Conservation (phyloP, 2,888 invertebrate genomes). For the Meandrusa payeni region DNA sequence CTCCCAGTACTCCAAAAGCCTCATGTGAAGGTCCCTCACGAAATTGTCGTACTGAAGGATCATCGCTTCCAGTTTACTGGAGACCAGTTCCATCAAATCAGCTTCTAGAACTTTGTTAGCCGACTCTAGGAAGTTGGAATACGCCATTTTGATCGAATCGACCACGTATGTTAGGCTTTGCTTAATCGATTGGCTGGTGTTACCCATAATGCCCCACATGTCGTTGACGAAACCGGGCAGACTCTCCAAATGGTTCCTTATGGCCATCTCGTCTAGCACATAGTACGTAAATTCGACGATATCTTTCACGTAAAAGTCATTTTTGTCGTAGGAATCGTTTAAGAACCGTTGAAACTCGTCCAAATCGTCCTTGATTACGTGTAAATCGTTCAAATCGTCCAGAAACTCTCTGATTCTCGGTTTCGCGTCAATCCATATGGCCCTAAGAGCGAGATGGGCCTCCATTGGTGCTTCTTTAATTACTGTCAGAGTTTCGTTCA, state of each 20-base stretch:
- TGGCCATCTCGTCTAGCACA: slow-evolving; percentile 88
- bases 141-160: slow-evolving; percentile 85
- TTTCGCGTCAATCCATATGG: slow-evolving; percentile 89
- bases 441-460: slow-evolving; percentile 83
- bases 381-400: slow-evolving; percentile 86
- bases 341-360: slow-evolving; percentile 85
- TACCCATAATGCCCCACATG: slow-evolving; percentile 92
- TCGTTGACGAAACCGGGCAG: slow-evolving; percentile 90
- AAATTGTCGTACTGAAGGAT: slow-evolving; percentile 90
- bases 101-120: slow-evolving; percentile 86
- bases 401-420: slow-evolving; percentile 85
- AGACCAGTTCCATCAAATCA: slow-evolving; percentile 87
- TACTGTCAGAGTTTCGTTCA: slow-evolving; percentile 67
- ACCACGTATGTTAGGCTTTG: slow-evolving; percentile 88
- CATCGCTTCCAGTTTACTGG: slow-evolving; percentile 84
- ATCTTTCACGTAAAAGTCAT: slow-evolving; percentile 92
- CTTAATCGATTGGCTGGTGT: slow-evolving; percentile 89
- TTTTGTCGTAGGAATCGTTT: slow-evolving; percentile 88
- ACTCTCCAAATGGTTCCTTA: slow-evolving; percentile 88
- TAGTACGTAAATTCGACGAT: slow-evolving; percentile 85
- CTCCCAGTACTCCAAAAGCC: slow-evolving; percentile 83
- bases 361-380: slow-evolving; percentile 86
- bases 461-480: slow-evolving; percentile 83
- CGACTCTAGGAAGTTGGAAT: slow-evolving; percentile 85
- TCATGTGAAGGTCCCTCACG: slow-evolving; percentile 88